These are phyloP conservation scores for Platynereis dumerilii DNA, from an alignment of 2,888 invertebrate species.

Conservation along the genomic window DNA sequence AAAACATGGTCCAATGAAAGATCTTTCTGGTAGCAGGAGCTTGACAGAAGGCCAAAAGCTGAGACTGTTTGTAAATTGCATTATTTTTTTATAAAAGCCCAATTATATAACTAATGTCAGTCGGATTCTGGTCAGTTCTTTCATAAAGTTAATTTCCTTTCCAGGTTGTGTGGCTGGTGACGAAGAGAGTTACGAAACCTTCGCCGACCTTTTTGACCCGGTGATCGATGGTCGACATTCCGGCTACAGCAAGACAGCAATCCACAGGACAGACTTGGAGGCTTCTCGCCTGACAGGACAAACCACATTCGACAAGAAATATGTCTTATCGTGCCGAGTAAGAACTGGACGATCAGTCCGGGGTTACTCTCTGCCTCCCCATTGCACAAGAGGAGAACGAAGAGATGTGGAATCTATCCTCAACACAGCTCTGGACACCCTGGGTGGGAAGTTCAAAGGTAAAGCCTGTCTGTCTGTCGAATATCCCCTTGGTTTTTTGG, in stretches of 20 bases:
- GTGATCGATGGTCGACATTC: constrained; percentile 73
- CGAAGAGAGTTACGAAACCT: constrained; percentile 85
- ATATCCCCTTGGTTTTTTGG: neutral
- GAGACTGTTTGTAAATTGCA: too few relatives aligned
- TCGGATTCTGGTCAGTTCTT: too few relatives aligned
- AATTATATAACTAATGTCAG: too few relatives aligned
- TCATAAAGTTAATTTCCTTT: neutral
- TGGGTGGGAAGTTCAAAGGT: constrained; percentile 30
- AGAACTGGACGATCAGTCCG: constrained; percentile 53
- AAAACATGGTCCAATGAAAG: too few relatives aligned
- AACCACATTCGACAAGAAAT: constrained; percentile 39
- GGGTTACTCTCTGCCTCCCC: constrained; percentile 64
- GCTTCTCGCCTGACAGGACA: constrained; percentile 25
- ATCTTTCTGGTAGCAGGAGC: too few relatives aligned
- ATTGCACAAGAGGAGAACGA: constrained; percentile 35
- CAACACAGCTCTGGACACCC: constrained; percentile 28
- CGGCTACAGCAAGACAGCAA: constrained; percentile 31
- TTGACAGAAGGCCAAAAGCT: too few relatives aligned
- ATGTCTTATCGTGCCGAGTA: constrained; percentile 51
- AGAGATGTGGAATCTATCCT: constrained; percentile 38
- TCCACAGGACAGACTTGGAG: constrained; percentile 32
- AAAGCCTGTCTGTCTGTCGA: neutral
- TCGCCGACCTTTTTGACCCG: constrained; percentile 90
- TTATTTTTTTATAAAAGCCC: too few relatives aligned
- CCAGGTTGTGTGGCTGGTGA: constrained; percentile 66